Evolutionary conservation across 2,888 invertebrate genomes (phyloP), one percentile per base, ranked within the genome.

Genomic region (Acanthopleura granulata): DNA sequence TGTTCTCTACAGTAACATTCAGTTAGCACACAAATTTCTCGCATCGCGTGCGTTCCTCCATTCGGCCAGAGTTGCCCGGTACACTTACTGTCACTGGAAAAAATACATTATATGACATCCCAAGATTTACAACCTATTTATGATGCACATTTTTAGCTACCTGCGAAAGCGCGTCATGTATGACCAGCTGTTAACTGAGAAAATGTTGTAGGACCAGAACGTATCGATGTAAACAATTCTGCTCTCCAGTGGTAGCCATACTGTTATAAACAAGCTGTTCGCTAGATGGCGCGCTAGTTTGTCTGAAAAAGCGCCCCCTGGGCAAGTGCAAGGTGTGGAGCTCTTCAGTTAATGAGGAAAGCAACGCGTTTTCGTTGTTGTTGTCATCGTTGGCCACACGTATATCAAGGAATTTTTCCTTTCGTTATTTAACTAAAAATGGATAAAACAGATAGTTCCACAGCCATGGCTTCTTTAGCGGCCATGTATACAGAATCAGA

Each of bases 381-480:
- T 57, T 18, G 57, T 57, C n/a, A 57, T n/a, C 57, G 40, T 40
- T 12, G 57, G 22, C 12, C 57, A 57, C 57, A n/a, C 6, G 18
- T 51, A 15, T 51, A 15, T 3, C 57, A n/a, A n/a, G 57, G 18
- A 22, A 57, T 57, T 6, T n/a, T 22, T 57, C 22, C 57, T n/a
- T 57, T 57, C 22, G 18, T 1, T 18, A 12, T 22, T 66, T 16
- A 66, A 27, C 25, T 3, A 12, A 72, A 40, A 15, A 85, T 86
- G 84, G 83, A 84, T n/a, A 77, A 82, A 49, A 80, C 79, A 50
- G 85, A 85, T 72, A 85, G 85, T 72, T 76, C 81, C 14, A 81
- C 84, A 25, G 83, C 82, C 9, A 84, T 86, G 80, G 83, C 84
- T 40, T 82, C 84, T 14, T 76, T 87, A 40, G 81, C 83, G 18